Percentiles rank a stretch among this genome's conserved stretches.
Evolutionary conservation across 2,888 invertebrate genomes (phyloP).

Genomic region (Xestia sexstrigata): DNA sequence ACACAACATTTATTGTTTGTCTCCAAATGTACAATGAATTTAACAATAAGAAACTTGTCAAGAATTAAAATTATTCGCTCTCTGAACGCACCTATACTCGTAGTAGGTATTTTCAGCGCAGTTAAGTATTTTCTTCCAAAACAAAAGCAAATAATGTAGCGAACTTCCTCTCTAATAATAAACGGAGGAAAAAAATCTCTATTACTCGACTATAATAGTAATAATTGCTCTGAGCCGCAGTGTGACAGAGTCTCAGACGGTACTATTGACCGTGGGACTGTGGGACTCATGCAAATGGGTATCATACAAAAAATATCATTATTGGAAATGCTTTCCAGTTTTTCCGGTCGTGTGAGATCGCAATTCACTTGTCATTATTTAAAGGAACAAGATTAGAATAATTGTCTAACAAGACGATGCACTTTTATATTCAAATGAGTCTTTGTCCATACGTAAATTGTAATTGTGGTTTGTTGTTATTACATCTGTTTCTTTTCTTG

Average conservation of each 20-base stretch:
- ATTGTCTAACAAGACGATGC: slow-evolving; percentile 73
- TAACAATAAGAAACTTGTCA: no score
- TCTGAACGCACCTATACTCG: not conserved
- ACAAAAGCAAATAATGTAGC: slow-evolving; percentile 24
- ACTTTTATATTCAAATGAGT: slow-evolving; percentile 86
- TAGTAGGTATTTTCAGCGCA: slow-evolving; percentile 9
- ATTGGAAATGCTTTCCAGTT: slow-evolving; percentile 87
- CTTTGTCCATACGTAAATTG: slow-evolving; percentile 80
- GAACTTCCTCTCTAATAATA: slow-evolving; percentile 47
- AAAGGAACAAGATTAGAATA: slow-evolving; percentile 83
- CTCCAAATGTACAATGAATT: not conserved
- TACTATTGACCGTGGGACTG: slow-evolving; percentile 82
- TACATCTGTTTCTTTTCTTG: slow-evolving; percentile 60
- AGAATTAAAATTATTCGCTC: not conserved
- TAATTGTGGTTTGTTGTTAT: slow-evolving; percentile 69
- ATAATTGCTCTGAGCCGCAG: slow-evolving; percentile 45
- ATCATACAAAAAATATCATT: slow-evolving; percentile 73
- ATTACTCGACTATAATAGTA: slow-evolving; percentile 40
- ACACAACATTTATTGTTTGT: not conserved
- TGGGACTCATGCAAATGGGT: slow-evolving; percentile 73
- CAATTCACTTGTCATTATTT: slow-evolving; percentile 70
- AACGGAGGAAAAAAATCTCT: slow-evolving; percentile 49
- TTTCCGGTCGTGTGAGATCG: slow-evolving; percentile 85
- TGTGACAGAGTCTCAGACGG: slow-evolving; percentile 41
- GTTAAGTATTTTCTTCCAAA: slow-evolving; percentile 17